phyloP scores from a whole-genome alignment of 2,797 vertebrate species.

The Myioborus miniatus region DNA sequence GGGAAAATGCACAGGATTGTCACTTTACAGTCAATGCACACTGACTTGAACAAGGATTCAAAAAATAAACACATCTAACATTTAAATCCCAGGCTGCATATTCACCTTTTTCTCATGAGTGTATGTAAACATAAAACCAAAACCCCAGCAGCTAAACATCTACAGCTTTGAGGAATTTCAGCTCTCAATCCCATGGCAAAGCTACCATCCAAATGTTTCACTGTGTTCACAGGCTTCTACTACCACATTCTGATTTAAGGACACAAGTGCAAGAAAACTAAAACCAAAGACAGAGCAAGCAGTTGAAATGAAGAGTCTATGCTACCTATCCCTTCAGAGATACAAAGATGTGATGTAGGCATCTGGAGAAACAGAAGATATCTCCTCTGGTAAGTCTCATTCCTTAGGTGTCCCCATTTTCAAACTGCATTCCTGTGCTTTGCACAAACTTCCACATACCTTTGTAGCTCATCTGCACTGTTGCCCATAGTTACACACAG shows the following conservation, averaged over 20 bases:
- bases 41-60: not conserved
- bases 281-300: conserved; percentile 61
- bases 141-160: not conserved
- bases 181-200: not conserved
- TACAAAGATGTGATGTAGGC: not conserved
- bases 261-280: conserved; percentile 50
- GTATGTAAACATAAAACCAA: not conserved
- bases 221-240: conserved; percentile 58
- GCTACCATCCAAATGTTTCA: not conserved
- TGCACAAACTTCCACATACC: not conserved
- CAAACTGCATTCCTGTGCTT: not conserved
- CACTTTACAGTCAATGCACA: not conserved
- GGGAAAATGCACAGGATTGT: not conserved
- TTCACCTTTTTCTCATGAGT: not conserved
- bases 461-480: not conserved
- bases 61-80: not conserved
- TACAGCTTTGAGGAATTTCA: not conserved
- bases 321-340: conserved; percentile 34
- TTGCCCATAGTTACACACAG: not conserved
- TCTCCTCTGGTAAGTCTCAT: not conserved
- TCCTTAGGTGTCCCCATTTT: not conserved
- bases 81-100: not conserved
- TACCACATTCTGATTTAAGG: conserved; percentile 62
- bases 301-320: conserved; percentile 52
- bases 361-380: not conserved